Evolutionary conservation across 1,140 invertebrate species (phyloP).

Genomic region (Pogonus chalceus): DNA sequence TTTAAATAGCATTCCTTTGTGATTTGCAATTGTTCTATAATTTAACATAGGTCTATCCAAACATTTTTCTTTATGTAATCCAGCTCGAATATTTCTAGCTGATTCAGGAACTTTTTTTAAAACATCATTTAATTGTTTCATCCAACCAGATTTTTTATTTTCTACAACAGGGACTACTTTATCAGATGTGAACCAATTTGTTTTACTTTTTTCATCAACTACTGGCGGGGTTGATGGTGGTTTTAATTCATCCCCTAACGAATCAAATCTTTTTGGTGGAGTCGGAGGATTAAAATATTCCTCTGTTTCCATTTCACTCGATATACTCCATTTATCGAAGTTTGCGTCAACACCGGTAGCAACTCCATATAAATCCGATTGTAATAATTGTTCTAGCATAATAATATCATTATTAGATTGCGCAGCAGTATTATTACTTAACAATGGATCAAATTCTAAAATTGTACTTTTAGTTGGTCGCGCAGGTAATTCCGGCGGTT

Average conservation of each 20-base stretch:
- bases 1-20: slow-evolving; percentile 33
- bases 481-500: slow-evolving; percentile 8
- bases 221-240: slow-evolving; percentile 4
- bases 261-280: slow-evolving; percentile 40
- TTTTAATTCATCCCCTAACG: slow-evolving; percentile 26
- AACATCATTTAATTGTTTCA: slow-evolving; percentile 27
- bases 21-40: slow-evolving; percentile 22
- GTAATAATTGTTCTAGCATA: slow-evolving; percentile 29
- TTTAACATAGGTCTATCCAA: slow-evolving; percentile 22
- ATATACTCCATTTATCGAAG: slow-evolving; percentile 30
- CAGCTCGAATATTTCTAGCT: slow-evolving; percentile 18
- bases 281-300: slow-evolving; percentile 36
- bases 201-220: slow-evolving; percentile 16
- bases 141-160: slow-evolving; percentile 21
- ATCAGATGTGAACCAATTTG: slow-evolving; percentile 23
- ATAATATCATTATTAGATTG: slow-evolving; percentile 20
- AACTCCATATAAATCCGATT: slow-evolving; percentile 30
- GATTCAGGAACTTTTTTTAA: slow-evolving; percentile 27
- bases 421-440: slow-evolving; percentile 8
- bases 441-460: slow-evolving; percentile 32
- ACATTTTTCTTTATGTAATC: slow-evolving; percentile 18
- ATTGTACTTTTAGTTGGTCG: slow-evolving; percentile 28
- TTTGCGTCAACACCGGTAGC: slow-evolving; percentile 24
- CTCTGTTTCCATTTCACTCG: slow-evolving; percentile 29
- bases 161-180: not conserved